phyloP scores from a whole-genome alignment of 2,113 vertebrate genomes.

The Tupaia tana region DNA sequence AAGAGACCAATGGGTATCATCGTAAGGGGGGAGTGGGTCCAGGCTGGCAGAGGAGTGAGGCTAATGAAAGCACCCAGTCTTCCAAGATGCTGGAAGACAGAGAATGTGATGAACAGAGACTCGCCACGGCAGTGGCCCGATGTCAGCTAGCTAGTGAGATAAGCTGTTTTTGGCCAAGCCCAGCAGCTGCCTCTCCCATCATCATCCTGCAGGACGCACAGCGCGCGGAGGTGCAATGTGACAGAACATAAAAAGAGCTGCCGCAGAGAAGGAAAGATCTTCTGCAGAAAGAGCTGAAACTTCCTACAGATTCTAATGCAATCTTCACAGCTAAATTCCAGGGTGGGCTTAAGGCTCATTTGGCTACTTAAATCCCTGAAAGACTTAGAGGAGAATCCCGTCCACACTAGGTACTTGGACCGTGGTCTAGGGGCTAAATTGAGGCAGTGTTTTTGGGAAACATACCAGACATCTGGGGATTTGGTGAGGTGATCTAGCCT shows the following conservation, averaged over 20 bases:
- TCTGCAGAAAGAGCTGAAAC: neutral
- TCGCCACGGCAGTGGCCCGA: neutral
- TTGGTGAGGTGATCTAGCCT: constrained; percentile 57
- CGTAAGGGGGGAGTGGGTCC: neutral
- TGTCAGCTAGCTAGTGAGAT: neutral
- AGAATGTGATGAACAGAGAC: neutral
- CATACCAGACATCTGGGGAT: constrained; percentile 67
- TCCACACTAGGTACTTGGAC: neutral
- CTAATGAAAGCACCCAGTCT: neutral
- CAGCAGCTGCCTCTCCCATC: neutral
- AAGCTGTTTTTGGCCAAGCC: neutral
- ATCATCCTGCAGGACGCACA: neutral
- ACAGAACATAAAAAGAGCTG: no score
- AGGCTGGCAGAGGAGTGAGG: neutral
- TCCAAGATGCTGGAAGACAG: neutral
- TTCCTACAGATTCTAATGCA: neutral
- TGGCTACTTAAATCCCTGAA: neutral
- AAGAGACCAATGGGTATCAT: neutral
- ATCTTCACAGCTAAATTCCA: neutral
- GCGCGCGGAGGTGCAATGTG: neutral
- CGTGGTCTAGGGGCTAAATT: constrained; percentile 6
- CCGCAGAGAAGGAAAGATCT: neutral
- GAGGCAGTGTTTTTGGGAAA: constrained; percentile 31
- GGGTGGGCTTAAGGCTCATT: neutral
- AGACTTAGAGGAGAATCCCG: constrained; percentile 24